Evolutionary conservation across 2,113 vertebrate genomes (phyloP).

Genomic region (Oreamnos americanus): DNA sequence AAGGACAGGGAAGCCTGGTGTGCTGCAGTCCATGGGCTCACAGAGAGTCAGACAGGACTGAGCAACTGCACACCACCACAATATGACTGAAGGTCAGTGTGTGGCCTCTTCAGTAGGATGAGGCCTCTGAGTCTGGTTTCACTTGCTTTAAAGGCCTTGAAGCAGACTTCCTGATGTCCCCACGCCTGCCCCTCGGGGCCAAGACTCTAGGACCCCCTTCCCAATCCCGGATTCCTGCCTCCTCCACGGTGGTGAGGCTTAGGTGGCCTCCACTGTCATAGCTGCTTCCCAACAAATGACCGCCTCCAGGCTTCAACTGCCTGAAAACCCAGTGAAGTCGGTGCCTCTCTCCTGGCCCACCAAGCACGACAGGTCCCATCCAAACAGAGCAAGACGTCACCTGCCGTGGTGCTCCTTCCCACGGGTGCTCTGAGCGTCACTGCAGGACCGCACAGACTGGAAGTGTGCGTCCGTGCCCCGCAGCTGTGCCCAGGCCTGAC

Average conservation of each 20-base stretch:
- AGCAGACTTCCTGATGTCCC: not conserved
- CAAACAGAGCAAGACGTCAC: not conserved
- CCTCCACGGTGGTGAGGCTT: not conserved
- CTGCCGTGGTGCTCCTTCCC: not conserved
- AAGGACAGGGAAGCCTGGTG: not conserved
- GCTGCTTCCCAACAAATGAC: not conserved
- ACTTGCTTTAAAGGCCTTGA: not conserved
- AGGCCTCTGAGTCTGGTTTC: not conserved
- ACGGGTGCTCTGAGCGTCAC: not conserved
- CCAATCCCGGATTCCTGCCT: not conserved
- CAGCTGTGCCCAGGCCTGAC: not conserved
- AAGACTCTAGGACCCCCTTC: not conserved
- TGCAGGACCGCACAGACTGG: not conserved
- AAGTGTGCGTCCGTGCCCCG: rapidly evolving
- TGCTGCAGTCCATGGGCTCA: not conserved
- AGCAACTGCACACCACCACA: rapidly evolving
- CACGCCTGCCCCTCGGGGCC: rapidly evolving
- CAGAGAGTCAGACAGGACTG: not conserved
- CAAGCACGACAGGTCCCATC: not conserved
- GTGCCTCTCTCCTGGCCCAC: not conserved
- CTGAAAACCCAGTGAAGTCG: not conserved
- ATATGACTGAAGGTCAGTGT: not conserved
- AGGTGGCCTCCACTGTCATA: not conserved
- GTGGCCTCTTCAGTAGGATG: not conserved
- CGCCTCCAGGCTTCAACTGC: not conserved